Conservation (phyloP, 2,888 invertebrate genomes). For the Pseudeuparius sepicola region DNA sequence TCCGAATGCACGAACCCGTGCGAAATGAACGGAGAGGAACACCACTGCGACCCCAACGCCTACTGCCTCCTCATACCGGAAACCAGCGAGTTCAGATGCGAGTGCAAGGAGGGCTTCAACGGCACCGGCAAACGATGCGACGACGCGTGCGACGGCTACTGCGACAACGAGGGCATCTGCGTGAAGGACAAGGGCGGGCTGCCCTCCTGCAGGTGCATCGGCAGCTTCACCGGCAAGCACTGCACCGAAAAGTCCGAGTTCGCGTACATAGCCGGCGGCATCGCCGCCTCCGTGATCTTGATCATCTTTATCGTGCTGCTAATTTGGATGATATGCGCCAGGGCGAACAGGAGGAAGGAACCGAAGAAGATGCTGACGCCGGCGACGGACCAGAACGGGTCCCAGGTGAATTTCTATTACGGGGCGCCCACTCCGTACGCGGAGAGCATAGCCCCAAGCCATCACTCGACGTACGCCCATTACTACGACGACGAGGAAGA, state of each 20-base stretch:
- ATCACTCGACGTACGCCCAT: conserved; percentile 91
- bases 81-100: conserved; percentile 77
- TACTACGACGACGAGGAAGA: conserved; percentile 94
- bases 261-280: conserved; percentile 89
- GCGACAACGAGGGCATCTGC: conserved; percentile 84
- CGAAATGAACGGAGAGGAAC: conserved; percentile 69
- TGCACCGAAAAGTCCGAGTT: conserved; percentile 90
- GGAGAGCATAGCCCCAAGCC: conserved; percentile 89
- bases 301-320: conserved; percentile 85
- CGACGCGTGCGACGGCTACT: conserved; percentile 77
- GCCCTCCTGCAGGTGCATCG: conserved; percentile 81
- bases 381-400: conserved; percentile 83
- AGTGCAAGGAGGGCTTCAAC: conserved; percentile 89
- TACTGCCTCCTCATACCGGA: conserved; percentile 76
- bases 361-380: conserved; percentile 85
- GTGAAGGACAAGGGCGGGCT: conserved; percentile 74
- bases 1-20: conserved; percentile 86
- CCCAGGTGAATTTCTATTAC: conserved; percentile 93
- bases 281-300: conserved; percentile 87
- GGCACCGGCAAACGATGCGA: conserved; percentile 73
- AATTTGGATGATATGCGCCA: conserved; percentile 96
- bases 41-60: conserved; percentile 80
- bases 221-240: conserved; percentile 83
- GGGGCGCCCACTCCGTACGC: conserved; percentile 92
- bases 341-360: conserved; percentile 81